A percentile compares a stretch with the other conserved stretches of the same genome.
Evolutionary conservation across 64 coral and sea anemone species (phyloP).

Genomic region (Orbicella faveolata): DNA sequence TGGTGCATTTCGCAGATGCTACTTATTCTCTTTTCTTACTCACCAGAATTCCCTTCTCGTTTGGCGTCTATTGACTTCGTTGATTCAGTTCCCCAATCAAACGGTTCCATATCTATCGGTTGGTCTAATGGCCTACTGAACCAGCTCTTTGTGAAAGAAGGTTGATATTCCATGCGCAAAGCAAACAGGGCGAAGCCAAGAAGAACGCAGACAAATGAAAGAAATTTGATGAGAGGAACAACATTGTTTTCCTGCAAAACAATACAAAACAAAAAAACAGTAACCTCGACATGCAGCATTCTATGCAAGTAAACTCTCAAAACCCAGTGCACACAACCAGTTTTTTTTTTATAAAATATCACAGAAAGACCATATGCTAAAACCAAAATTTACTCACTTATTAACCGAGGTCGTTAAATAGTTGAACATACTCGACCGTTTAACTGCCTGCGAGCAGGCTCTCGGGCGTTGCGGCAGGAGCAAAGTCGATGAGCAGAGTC

Average conservation of each 20-base stretch:
- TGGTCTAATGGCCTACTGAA: neutral
- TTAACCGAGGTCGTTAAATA: no score
- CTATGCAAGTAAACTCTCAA: no score
- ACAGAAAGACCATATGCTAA: no score
- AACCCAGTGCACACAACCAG: no score
- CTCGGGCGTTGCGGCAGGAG: no score
- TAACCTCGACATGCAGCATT: neutral
- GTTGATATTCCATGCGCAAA: slow-evolving; percentile 11
- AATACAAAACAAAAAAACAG: neutral
- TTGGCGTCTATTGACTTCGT: neutral
- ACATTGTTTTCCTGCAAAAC: slow-evolving; percentile 16
- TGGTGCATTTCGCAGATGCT: no score
- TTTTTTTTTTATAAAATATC: no score
- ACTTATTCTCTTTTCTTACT: neutral
- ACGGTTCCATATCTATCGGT: neutral
- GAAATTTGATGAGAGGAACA: slow-evolving; percentile 34
- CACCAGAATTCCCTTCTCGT: slow-evolving; percentile 6
- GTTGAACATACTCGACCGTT: no score
- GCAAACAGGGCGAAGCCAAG: slow-evolving; percentile 25
- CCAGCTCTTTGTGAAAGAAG: slow-evolving; percentile 24
- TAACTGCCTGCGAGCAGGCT: no score
- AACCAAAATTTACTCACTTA: no score
- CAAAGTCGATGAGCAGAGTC: no score
- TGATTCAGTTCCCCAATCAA: neutral
- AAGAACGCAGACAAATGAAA: slow-evolving; percentile 17